Evolutionary conservation across 2,797 vertebrate genomes (phyloP), one percentile per base, ranked within the genome.

Genomic region (Anabas testudineus): DNA sequence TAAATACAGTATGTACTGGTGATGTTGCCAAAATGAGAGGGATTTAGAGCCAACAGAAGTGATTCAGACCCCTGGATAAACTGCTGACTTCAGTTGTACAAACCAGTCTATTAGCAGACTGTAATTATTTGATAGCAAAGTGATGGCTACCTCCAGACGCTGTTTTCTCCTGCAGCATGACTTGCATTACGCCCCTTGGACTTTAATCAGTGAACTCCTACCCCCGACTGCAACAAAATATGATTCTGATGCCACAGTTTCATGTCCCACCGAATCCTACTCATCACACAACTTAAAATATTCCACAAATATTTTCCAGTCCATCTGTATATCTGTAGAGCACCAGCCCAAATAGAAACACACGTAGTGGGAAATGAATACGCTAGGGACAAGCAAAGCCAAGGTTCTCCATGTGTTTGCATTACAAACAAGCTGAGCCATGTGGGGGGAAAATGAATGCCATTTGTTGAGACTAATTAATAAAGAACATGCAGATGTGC

Each of bases 391-490:
- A 2, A 67, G 76, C 74, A 42, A 55, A 81, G 80, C 78, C 59
- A 74, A 78, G 77, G 83, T 80, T 84, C 69, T 67, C 61, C 10
- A 6, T 85, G 82, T 90, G 88, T 92, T 91, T 91, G 85, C 86
- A 90, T 87, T 88, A 86, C 88, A 91, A 92, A 92, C 78, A 90
- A 86, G 84, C 76, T 65, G 78, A 88, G 81, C 87, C 82, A 80
- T 85, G 89, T 84, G 87, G 67, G 80, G 71, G 69, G 61, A 36
- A 78, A 84, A 84, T 84, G 64, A 89, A 88, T 89, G 86, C 78
- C 90, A 90, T 92, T 92, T 93, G 87, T 90, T 88, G 88, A 78
- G 87, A 90, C 89, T 92, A 93, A 94, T 93, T 91, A 93, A 93
- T 92, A 87, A 87, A 84, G 85, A 88, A 85, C 82, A 90, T 92